These are phyloP conservation scores for Sciurus carolinensis DNA, from an alignment of 2,797 vertebrate species.

Conservation along the genomic window DNA sequence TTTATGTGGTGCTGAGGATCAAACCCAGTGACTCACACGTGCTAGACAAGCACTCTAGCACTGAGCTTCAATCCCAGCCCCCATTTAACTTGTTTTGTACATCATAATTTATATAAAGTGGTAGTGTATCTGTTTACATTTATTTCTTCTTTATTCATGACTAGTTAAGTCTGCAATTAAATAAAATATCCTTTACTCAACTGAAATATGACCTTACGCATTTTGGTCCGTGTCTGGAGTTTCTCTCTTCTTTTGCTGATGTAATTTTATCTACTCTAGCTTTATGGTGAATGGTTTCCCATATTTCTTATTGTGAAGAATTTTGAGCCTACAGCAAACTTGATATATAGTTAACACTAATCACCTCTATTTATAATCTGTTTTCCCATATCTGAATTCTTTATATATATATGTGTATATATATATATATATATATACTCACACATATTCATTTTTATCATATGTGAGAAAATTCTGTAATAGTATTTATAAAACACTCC, in stretches of 20 bases:
- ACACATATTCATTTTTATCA: not conserved
- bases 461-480: not conserved
- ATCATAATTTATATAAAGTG: conserved; percentile 31
- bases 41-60: too few relatives aligned
- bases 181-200: not conserved
- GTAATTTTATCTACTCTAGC: not conserved
- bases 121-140: not conserved
- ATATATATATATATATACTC: not conserved
- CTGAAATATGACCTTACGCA: not conserved
- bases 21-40: too few relatives aligned
- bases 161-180: not conserved
- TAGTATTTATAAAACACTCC: not conserved
- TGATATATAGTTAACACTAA: conserved; percentile 6
- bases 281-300: conserved; percentile 28
- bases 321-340: not conserved
- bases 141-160: conserved; percentile 29
- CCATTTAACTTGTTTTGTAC: not conserved
- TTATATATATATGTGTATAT: not conserved
- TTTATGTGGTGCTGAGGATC: too few relatives aligned
- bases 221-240: not conserved
- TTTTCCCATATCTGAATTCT: conserved; percentile 36
- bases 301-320: conserved; percentile 7
- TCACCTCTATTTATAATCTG: not conserved
- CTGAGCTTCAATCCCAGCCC: too few relatives aligned
- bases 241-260: not conserved